phyloP scores from a whole-genome alignment of 2,797 vertebrate genomes.

The Aulostomus chinensis region DNA sequence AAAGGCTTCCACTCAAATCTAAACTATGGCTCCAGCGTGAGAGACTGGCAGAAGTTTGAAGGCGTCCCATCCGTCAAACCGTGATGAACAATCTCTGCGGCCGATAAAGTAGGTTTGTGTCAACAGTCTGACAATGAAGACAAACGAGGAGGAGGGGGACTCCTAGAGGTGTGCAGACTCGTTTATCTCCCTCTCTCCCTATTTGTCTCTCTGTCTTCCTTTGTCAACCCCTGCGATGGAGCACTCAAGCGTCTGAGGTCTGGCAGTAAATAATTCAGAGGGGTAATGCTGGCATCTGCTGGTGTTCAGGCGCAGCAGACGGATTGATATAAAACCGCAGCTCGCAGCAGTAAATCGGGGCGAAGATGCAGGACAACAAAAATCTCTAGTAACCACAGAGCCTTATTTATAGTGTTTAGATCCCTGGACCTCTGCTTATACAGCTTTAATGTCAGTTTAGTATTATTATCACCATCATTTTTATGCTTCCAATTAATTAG shows the following conservation, averaged over 20 bases:
- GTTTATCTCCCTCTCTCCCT: constrained; percentile 41
- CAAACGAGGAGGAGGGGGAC: constrained; percentile 52
- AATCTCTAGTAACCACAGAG: not conserved
- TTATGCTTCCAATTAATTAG: not conserved
- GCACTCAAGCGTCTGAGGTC: not conserved
- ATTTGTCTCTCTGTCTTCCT: constrained; percentile 10
- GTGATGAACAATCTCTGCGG: constrained; percentile 52
- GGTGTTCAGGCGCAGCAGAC: constrained; percentile 31
- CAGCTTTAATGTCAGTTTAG: constrained; percentile 1
- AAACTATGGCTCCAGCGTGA: constrained; percentile 20
- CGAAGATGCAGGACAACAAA: not conserved
- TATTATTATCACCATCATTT: not conserved
- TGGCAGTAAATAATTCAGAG: constrained; percentile 33
- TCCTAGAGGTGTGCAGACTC: constrained; percentile 31
- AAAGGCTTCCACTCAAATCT: constrained; percentile 35
- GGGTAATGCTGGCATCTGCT: constrained; percentile 60
- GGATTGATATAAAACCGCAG: not conserved
- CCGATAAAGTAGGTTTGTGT: constrained; percentile 64
- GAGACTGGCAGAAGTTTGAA: constrained; percentile 40
- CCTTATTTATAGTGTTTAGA: not conserved
- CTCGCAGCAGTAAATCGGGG: constrained; percentile 3
- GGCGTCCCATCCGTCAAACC: constrained; percentile 59
- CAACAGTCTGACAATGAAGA: constrained; percentile 71
- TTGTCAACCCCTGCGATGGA: not conserved
- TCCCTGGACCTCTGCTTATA: not conserved